Conservation (phyloP, 2,888 invertebrate genomes). For the Flexamia atlantica region DNA sequence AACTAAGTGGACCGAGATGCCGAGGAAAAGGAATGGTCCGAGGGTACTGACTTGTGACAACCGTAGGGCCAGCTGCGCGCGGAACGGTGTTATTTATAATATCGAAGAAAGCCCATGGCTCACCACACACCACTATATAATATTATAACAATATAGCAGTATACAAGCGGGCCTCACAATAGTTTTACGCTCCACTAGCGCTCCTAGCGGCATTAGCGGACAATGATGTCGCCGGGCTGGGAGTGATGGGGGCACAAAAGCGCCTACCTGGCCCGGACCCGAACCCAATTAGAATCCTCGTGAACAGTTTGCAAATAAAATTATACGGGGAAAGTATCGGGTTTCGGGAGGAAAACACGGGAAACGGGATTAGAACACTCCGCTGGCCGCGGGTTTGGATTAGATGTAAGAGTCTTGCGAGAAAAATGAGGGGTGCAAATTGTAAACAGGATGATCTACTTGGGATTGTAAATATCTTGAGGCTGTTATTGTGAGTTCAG, state of each 20-base stretch:
- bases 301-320: slow-evolving; percentile 59
- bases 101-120: slow-evolving; percentile 25
- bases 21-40: slow-evolving; percentile 40
- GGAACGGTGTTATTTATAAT: slow-evolving; percentile 43
- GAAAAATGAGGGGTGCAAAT: slow-evolving; percentile 23
- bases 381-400: not conserved
- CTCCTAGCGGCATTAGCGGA: slow-evolving; percentile 54
- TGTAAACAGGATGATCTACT: slow-evolving; percentile 41
- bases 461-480: slow-evolving; percentile 31
- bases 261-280: slow-evolving; percentile 48
- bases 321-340: slow-evolving; percentile 51
- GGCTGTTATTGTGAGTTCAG: not conserved
- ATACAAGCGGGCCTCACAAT: slow-evolving; percentile 14
- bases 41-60: slow-evolving; percentile 53
- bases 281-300: slow-evolving; percentile 39
- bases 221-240: slow-evolving; percentile 47
- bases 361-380: slow-evolving; percentile 39
- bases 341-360: slow-evolving; percentile 23
- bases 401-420: not conserved
- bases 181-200: slow-evolving; percentile 53
- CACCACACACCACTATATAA: slow-evolving; percentile 59
- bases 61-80: slow-evolving; percentile 21
- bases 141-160: slow-evolving; percentile 58
- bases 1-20: slow-evolving; percentile 51
- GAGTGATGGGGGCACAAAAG: slow-evolving; percentile 53